phyloP scores from a whole-genome alignment of 2,888 invertebrate genomes.

The Drosophila fungiperda region DNA sequence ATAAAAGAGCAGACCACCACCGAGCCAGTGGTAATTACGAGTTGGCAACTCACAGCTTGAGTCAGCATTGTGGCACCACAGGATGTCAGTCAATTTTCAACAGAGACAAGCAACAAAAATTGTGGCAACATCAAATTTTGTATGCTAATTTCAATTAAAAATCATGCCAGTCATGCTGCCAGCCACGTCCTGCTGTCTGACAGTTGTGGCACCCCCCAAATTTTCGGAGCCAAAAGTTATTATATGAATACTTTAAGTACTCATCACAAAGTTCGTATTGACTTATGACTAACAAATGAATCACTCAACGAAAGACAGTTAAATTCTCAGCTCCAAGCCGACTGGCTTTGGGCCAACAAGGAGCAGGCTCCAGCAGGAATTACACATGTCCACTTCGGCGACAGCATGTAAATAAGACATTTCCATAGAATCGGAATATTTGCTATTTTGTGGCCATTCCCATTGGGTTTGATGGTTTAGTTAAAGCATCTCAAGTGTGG shows the following conservation, averaged over 20 bases:
- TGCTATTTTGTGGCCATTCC: neutral
- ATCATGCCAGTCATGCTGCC: slow-evolving; percentile 32
- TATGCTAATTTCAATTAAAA: slow-evolving; percentile 76
- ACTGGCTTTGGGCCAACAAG: slow-evolving; percentile 13
- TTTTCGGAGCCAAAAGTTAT: slow-evolving; percentile 16
- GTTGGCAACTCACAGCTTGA: slow-evolving; percentile 47
- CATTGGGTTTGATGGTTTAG: neutral
- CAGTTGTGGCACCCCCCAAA: neutral
- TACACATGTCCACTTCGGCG: slow-evolving; percentile 14
- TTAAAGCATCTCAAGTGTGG: neutral
- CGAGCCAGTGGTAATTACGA: slow-evolving; percentile 52
- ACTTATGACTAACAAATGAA: slow-evolving; percentile 33
- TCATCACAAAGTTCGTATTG: slow-evolving; percentile 22
- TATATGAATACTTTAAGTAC: slow-evolving; percentile 18
- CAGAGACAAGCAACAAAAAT: slow-evolving; percentile 38
- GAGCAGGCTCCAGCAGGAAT: neutral
- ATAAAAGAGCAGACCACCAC: slow-evolving; percentile 3
- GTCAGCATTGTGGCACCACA: slow-evolving; percentile 30
- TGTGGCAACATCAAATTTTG: slow-evolving; percentile 57
- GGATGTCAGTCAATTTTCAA: slow-evolving; percentile 30
- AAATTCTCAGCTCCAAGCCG: neutral
- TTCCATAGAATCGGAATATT: neutral
- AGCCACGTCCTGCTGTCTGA: neutral
- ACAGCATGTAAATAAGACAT: neutral
- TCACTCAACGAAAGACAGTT: slow-evolving; percentile 21